Base-by-base conservation (phyloP, 92 coral and sea anemone genomes). In the Parazoanthus swiftii region DNA sequence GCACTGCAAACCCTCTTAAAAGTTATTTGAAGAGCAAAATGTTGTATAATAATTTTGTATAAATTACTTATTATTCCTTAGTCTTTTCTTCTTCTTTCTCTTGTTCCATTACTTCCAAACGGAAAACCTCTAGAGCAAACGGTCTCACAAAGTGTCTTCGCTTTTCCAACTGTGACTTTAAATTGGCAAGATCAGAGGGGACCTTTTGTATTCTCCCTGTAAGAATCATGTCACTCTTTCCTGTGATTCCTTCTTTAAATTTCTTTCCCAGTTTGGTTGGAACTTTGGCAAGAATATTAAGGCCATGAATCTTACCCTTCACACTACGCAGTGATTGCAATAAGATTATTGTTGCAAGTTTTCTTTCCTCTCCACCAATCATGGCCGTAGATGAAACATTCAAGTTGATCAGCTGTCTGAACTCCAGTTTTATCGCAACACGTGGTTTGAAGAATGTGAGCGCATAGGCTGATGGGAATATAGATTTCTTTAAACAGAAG, bases 311-410 rank as follows among this genome's bases (percentile, higher is more conserved):
- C 81, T 92, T 97, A 38, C 99, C 99, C 77, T 89, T 93, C n/a
- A 97, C 99, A 44, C 95, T 95, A 2, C 99, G 93, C 89, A 97
- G 90, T 0, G 99, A 97, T 6, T 92, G 93, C 43, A 97, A 80
- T 46, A 97, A 88, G 75, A 93, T 88, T 20, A 97, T 43, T 77
- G 90, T 92, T 5, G 99, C 96, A 23, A 92, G 83, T 54, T 93
- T 92, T 36, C 94, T 88, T 76, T 89, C 88, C 74, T 93, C 92
- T 26, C 97, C 99, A 5, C 95, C 94, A 26, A 86, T 90, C 82
- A 86, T 88, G 1, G 95, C 90, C 67, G 98, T 82, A 15, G 97
- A 91, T 4, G 98, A 95, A 44, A 95, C 83, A 86, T 97, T 95
- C 65, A 97, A 88, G 75, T 97, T 93, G 21, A 95, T 88, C 48